Percentiles rank a stretch among this genome's conserved stretches.
These are phyloP conservation scores for Camponotus fellah DNA, from an alignment of 2,888 invertebrate species.

Conservation along the genomic window DNA sequence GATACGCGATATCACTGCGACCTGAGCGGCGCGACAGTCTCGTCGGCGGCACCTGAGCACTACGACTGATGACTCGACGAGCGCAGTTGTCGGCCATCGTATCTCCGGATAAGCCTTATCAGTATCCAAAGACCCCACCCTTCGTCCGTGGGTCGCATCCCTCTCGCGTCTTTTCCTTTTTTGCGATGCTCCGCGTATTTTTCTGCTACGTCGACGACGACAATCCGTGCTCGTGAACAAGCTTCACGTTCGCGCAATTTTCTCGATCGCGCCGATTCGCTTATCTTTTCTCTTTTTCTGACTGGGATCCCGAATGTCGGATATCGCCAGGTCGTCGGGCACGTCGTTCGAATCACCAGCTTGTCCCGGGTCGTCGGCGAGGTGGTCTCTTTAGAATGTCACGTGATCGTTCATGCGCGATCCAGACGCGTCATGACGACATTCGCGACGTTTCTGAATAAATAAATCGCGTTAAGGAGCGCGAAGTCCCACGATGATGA, in stretches of 20 bases:
- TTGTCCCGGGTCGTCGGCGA: slow-evolving; percentile 20
- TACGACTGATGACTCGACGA: slow-evolving; percentile 77
- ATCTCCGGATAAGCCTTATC: slow-evolving; percentile 82
- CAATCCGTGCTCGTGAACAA: slow-evolving; percentile 11
- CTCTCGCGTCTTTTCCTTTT: slow-evolving; percentile 56
- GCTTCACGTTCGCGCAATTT: slow-evolving; percentile 50
- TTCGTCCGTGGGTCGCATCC: slow-evolving; percentile 73
- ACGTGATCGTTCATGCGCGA: slow-evolving; percentile 47
- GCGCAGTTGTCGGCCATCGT: slow-evolving; percentile 79
- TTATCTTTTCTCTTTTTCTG: not conserved
- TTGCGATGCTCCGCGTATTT: slow-evolving; percentile 45
- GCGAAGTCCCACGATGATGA: slow-evolving; percentile 28
- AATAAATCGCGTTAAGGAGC: slow-evolving; percentile 38
- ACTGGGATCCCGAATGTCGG: slow-evolving; percentile 6
- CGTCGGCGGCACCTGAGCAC: slow-evolving; percentile 79
- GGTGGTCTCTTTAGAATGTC: not conserved
- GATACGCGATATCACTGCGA: slow-evolving; percentile 59
- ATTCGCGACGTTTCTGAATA: not conserved
- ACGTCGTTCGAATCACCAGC: slow-evolving; percentile 14
- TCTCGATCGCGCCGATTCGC: slow-evolving; percentile 4
- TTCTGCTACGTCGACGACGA: slow-evolving; percentile 44
- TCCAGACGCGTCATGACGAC: slow-evolving; percentile 42
- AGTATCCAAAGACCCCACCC: slow-evolving; percentile 76
- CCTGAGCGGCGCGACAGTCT: slow-evolving; percentile 66
- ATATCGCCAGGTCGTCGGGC: not conserved